These are phyloP conservation scores for Cebidichthys violaceus DNA, from an alignment of 2,113 vertebrate genomes.

Conservation along the genomic window DNA sequence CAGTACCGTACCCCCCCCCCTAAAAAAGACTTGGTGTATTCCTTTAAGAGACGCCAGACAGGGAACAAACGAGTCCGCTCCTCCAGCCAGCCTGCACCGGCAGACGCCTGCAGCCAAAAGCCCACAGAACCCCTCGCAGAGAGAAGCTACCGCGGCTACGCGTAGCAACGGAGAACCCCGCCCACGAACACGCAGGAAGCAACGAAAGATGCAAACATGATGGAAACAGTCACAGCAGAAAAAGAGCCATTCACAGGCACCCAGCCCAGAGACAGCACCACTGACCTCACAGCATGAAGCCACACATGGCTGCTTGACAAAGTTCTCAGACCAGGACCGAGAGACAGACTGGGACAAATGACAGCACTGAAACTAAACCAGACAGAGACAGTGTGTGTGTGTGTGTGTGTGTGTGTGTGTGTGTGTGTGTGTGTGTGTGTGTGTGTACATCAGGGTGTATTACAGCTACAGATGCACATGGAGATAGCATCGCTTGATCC, in stretches of 20 bases:
- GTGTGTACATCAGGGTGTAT: conserved; percentile 1
- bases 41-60: conserved; percentile 56
- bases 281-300: conserved; percentile 46
- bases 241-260: conserved; percentile 49
- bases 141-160: not conserved
- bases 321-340: conserved; percentile 53
- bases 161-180: conserved; percentile 17
- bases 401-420: not conserved
- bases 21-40: conserved; percentile 51
- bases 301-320: conserved; percentile 53
- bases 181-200: conserved; percentile 36
- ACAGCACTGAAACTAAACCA: conserved; percentile 45
- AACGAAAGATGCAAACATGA: conserved; percentile 58
- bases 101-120: conserved; percentile 51
- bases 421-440: not conserved
- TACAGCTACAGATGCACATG: not conserved
- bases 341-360: conserved; percentile 68
- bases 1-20: conserved; percentile 11
- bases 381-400: conserved; percentile 41
- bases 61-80: conserved; percentile 52
- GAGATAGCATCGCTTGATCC: not conserved
- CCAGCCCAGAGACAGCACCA: conserved; percentile 37
- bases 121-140: conserved; percentile 40
- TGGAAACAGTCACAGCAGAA: conserved; percentile 46
- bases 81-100: conserved; percentile 16